These are phyloP conservation scores for Paralichthys olivaceus DNA, from an alignment of 2,113 vertebrate species.

Conservation along the genomic window DNA sequence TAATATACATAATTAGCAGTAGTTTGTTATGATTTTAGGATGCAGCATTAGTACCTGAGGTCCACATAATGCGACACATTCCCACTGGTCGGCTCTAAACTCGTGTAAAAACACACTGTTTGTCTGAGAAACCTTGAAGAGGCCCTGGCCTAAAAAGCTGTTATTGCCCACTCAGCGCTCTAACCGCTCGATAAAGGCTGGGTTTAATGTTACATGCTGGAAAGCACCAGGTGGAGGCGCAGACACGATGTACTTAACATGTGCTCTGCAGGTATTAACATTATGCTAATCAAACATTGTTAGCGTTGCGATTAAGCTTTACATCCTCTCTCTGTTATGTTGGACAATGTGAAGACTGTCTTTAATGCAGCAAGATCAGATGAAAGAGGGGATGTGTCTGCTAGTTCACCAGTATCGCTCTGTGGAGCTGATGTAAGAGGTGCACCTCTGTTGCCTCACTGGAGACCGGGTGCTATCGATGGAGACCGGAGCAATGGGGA, in stretches of 20 bases:
- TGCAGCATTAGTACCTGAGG: background rate
- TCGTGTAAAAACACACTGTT: constrained; percentile 25
- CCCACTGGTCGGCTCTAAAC: background rate
- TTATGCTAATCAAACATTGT: constrained; percentile 69
- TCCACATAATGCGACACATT: constrained; percentile 6
- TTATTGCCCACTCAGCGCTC: constrained; percentile 67
- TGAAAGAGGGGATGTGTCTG: constrained; percentile 62
- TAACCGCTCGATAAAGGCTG: constrained; percentile 60
- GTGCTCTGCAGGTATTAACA: constrained; percentile 68
- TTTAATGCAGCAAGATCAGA: constrained; percentile 62
- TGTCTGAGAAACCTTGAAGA: constrained; percentile 33
- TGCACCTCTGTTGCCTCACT: constrained; percentile 78
- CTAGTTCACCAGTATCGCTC: constrained; percentile 56
- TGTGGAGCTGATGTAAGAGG: constrained; percentile 77
- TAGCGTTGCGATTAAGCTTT: constrained; percentile 59
- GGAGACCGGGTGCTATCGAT: constrained; percentile 77
- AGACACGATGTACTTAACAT: constrained; percentile 52
- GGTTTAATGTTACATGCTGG: constrained; percentile 59
- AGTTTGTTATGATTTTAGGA: background rate
- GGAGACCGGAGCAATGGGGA: constrained; percentile 77
- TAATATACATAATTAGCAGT: background rate
- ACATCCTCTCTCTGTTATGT: constrained; percentile 67
- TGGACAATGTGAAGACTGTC: constrained; percentile 59
- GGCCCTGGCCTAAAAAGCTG: constrained; percentile 46
- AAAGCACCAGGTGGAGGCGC: constrained; percentile 50